A percentile compares a stretch with the other conserved stretches of the same genome.
Evolutionary conservation across 1,140 invertebrate genomes (phyloP).

Genomic region (Aphaenogaster rudis): DNA sequence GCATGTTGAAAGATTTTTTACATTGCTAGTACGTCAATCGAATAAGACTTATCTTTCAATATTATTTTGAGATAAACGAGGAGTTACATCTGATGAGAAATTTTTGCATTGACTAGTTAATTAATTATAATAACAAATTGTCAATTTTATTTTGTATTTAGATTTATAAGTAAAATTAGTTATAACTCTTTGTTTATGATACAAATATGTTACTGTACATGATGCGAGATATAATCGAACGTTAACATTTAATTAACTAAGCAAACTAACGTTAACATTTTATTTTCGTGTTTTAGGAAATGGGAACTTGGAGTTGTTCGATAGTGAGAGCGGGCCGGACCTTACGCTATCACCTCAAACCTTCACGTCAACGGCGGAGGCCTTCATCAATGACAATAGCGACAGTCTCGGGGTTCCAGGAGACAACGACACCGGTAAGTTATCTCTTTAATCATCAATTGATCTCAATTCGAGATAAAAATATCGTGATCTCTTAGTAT

Average conservation of each 20-base stretch:
- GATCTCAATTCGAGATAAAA: background rate
- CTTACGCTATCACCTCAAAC: constrained; percentile 91
- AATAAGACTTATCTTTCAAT: background rate
- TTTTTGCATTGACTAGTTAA: background rate
- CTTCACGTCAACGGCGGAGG: constrained; percentile 90
- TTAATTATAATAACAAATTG: background rate
- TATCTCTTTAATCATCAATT: background rate
- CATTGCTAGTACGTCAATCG: background rate
- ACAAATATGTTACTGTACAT: background rate
- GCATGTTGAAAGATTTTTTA: background rate
- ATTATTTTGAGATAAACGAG: background rate
- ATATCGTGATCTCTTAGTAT: background rate
- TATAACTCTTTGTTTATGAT: background rate
- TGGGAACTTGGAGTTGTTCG: constrained; percentile 90
- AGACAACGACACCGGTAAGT: constrained; percentile 88
- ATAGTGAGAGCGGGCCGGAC: constrained; percentile 90
- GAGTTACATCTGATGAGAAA: background rate
- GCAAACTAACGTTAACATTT: background rate
- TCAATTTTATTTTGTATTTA: background rate
- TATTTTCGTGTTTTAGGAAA: constrained; percentile 84
- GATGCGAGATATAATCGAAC: background rate
- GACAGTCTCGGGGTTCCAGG: constrained; percentile 89
- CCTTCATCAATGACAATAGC: constrained; percentile 91
- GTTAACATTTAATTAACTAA: constrained; percentile 6
- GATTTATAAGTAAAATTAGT: background rate